A percentile compares a stretch with the other conserved stretches of the same genome.
These are phyloP conservation scores for Hemicrepidius hirtus DNA, from an alignment of 2,888 invertebrate species.

Conservation along the genomic window DNA sequence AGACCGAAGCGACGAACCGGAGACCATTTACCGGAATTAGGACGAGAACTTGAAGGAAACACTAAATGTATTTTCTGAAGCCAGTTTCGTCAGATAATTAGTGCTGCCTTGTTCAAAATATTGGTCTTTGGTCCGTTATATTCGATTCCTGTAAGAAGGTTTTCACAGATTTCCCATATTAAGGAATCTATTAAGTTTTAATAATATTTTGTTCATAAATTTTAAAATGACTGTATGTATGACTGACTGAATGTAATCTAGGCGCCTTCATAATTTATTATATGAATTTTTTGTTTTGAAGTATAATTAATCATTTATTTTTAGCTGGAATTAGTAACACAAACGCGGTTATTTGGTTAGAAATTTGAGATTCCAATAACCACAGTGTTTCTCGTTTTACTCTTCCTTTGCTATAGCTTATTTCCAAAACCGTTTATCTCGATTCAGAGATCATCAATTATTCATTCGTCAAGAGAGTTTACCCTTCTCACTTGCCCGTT, in stretches of 20 bases:
- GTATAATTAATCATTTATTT: conserved; percentile 12
- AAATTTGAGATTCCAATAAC: conserved; percentile 18
- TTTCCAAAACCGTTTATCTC: conserved; percentile 40
- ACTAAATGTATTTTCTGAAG: conserved; percentile 39
- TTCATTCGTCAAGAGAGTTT: conserved; percentile 38
- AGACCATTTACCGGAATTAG: conserved; percentile 43
- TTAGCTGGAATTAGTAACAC: background rate
- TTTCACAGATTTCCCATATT: background rate
- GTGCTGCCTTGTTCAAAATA: conserved; percentile 32
- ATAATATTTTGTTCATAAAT: too few relatives aligned
- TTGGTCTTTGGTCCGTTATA: background rate
- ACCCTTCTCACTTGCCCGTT: conserved; percentile 33
- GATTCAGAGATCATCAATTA: conserved; percentile 40
- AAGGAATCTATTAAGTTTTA: too few relatives aligned
- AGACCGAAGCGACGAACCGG: conserved; percentile 39
- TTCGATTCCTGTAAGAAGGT: background rate
- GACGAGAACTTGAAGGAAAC: conserved; percentile 39
- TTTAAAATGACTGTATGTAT: too few relatives aligned
- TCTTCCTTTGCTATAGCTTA: conserved; percentile 34
- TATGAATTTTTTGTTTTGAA: too few relatives aligned
- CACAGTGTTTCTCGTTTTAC: conserved; percentile 26
- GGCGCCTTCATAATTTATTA: too few relatives aligned
- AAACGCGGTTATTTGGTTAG: conserved; percentile 12
- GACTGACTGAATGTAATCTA: too few relatives aligned
- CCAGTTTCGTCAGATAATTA: conserved; percentile 29